Conservation (phyloP, 2,797 vertebrate genomes). For the Smutsia gigantea region DNA sequence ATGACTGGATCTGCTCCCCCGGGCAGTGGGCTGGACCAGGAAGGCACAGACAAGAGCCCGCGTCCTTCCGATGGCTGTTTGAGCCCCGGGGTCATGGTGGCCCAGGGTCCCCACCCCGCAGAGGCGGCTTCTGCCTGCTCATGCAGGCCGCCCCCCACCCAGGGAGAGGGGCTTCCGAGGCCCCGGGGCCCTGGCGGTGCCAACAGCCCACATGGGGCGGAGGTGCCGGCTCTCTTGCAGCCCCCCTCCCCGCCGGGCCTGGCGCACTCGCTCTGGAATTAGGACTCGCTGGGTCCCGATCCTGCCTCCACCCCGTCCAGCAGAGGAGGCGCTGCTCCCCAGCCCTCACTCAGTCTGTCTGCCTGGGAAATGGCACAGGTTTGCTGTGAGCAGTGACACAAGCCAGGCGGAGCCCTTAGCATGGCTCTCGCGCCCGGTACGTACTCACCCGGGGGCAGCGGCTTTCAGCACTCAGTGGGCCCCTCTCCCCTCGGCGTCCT, state of each 20-base stretch:
- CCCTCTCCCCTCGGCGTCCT: background rate
- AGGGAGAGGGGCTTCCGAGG: background rate
- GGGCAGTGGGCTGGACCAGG: background rate
- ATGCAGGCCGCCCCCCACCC: background rate
- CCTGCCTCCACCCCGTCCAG: background rate
- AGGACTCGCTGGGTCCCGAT: background rate
- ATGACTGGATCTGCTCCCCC: background rate
- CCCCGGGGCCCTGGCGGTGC: background rate
- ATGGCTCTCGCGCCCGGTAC: too few species aligned
- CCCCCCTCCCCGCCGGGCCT: background rate
- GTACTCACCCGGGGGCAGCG: background rate
- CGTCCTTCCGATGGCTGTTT: too few species aligned
- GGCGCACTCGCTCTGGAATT: background rate
- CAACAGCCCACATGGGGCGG: fast-evolving
- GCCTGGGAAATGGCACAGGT: background rate
- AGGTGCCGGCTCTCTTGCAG: background rate
- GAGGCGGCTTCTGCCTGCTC: background rate
- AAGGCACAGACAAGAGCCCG: fast-evolving
- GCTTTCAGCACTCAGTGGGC: background rate
- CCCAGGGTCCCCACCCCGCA: background rate
- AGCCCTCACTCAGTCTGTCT: background rate
- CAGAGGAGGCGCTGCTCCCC: background rate
- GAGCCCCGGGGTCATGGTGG: background rate
- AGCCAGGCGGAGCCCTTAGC: background rate
- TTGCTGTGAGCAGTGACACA: background rate